Conservation (phyloP, 1,140 invertebrate species). For the Steinernema feltiae region DNA sequence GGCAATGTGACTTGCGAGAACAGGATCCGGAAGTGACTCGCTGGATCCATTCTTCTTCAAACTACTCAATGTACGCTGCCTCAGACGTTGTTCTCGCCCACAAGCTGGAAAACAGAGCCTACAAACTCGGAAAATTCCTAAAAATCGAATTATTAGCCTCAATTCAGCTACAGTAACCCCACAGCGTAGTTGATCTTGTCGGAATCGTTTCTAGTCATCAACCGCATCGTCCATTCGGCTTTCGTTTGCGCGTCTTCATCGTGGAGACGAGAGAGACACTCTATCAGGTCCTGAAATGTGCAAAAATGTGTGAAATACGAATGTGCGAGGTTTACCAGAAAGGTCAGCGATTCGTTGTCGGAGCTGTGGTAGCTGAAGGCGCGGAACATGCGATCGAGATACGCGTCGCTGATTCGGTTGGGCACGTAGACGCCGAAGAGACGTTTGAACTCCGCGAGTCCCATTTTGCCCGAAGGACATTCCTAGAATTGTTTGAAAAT, state of each 20-base stretch:
- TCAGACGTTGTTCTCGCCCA: constrained; percentile 24
- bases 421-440: constrained; percentile 46
- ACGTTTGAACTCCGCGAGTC: constrained; percentile 46
- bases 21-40: not conserved
- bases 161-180: not conserved
- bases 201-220: constrained; percentile 36
- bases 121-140: constrained; percentile 47
- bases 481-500: constrained; percentile 43
- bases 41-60: not conserved
- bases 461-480: constrained; percentile 51
- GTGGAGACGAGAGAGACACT: constrained; percentile 37
- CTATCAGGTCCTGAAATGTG: constrained; percentile 44
- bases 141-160: not conserved
- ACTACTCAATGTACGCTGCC: not conserved
- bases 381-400: constrained; percentile 47
- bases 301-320: not conserved
- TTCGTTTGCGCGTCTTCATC: constrained; percentile 39
- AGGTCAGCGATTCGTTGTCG: constrained; percentile 46
- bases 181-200: constrained; percentile 37
- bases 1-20: not conserved
- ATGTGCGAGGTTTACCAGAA: constrained; percentile 38
- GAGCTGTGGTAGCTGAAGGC: constrained; percentile 43
- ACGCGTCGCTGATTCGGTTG: constrained; percentile 43
- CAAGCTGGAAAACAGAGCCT: constrained; percentile 41
- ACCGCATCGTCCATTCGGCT: constrained; percentile 50